Percentiles rank a stretch among this genome's conserved stretches.
Evolutionary conservation across 2,113 vertebrate species (phyloP).

Genomic region (Gobius niger): DNA sequence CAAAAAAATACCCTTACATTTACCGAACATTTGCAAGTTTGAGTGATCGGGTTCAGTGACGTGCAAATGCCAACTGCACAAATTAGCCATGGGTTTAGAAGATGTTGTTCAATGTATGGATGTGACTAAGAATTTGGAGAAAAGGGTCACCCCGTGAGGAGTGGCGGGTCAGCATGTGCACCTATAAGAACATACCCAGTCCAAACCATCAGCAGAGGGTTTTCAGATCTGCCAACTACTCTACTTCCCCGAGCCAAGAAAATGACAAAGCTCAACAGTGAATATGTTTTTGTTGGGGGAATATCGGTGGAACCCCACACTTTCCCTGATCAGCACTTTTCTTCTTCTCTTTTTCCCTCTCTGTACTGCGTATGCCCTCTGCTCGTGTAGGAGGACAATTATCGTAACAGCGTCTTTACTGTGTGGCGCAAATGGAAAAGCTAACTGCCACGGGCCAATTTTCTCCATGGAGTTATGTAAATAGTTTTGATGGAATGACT

Average conservation of each 20-base stretch:
- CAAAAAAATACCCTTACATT: constrained; percentile 19
- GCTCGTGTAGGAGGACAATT: constrained; percentile 69
- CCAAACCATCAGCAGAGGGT: constrained; percentile 58
- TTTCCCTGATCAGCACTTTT: constrained; percentile 68
- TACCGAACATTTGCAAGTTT: too few species aligned
- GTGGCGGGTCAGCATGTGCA: constrained; percentile 36
- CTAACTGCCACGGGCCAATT: constrained; percentile 58
- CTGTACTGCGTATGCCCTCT: constrained; percentile 51
- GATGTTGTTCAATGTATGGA: constrained; percentile 18
- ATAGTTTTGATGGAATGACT: constrained; percentile 64
- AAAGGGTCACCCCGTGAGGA: constrained; percentile 31
- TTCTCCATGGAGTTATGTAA: constrained; percentile 69
- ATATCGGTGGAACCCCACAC: constrained; percentile 63
- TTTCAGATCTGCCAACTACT: constrained; percentile 65
- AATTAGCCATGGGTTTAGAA: not conserved
- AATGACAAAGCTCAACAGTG: constrained; percentile 71
- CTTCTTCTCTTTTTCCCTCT: constrained; percentile 34
- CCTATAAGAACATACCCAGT: constrained; percentile 51
- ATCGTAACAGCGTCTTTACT: constrained; percentile 66
- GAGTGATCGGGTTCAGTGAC: too few species aligned
- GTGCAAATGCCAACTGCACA: constrained; percentile 67
- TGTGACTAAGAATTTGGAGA: not conserved
- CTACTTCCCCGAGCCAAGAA: constrained; percentile 63
- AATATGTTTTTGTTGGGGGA: constrained; percentile 67
- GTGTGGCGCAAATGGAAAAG: constrained; percentile 69